Evolutionary conservation across 1,140 invertebrate genomes (phyloP).

Genomic region (Heliothis virescens): DNA sequence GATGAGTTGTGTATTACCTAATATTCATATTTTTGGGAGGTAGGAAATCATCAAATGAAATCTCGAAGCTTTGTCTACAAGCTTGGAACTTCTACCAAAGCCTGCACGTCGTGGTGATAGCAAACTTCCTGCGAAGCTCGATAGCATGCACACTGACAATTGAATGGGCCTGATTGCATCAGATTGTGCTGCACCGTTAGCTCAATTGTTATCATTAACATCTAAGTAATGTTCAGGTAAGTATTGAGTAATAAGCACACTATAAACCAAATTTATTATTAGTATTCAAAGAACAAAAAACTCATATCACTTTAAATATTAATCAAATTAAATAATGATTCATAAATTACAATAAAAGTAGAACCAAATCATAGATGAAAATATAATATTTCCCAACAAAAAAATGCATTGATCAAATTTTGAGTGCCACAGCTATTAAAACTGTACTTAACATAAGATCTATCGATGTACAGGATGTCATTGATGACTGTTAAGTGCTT

Average conservation of each 20-base stretch:
- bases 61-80: too few relatives aligned
- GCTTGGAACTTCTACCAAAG: neutral
- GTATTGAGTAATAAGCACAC: neutral
- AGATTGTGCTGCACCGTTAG: slow-evolving; percentile 16
- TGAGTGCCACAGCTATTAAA: neutral
- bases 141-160: slow-evolving; percentile 11
- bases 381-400: neutral
- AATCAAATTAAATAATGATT: too few relatives aligned
- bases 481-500: slow-evolving; percentile 28
- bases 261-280: too few relatives aligned
- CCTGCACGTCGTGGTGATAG: neutral
- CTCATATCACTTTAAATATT: too few relatives aligned
- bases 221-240: neutral
- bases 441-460: neutral
- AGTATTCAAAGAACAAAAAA: too few relatives aligned
- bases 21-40: too few relatives aligned
- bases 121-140: slow-evolving; percentile 20
- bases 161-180: slow-evolving; percentile 22
- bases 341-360: too few relatives aligned
- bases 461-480: slow-evolving; percentile 15
- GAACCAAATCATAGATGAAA: too few relatives aligned
- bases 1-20: too few relatives aligned
- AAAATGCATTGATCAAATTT: neutral
- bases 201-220: slow-evolving; percentile 39
- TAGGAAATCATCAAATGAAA: too few relatives aligned